A percentile compares a stretch with the other conserved stretches of the same genome.
These are phyloP conservation scores for Papilio machaon DNA, from an alignment of 1,140 invertebrate species.

Conservation along the genomic window DNA sequence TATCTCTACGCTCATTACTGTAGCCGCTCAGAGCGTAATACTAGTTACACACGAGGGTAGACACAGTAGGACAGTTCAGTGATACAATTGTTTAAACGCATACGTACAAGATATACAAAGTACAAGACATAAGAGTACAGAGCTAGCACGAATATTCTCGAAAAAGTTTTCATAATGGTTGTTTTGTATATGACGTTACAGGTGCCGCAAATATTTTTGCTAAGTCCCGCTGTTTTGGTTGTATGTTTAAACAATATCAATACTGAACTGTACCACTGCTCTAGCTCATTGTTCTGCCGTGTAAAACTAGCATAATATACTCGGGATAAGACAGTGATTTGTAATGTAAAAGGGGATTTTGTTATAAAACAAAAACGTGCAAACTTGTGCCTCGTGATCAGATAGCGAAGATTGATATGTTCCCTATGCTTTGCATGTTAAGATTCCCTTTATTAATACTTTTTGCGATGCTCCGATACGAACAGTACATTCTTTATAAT, in stretches of 20 bases:
- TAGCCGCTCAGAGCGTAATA: constrained; percentile 12
- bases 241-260: background rate
- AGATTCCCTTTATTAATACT: constrained; percentile 14
- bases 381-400: constrained; percentile 12
- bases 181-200: no score
- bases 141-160: no score
- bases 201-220: no score
- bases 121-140: no score
- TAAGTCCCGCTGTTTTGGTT: background rate
- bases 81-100: background rate
- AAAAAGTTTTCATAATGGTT: no score
- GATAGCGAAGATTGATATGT: constrained; percentile 36
- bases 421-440: constrained; percentile 23
- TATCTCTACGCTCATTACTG: constrained; percentile 38
- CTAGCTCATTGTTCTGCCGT: background rate
- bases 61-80: background rate
- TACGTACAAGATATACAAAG: no score
- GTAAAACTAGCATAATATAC: background rate
- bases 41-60: background rate
- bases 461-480: constrained; percentile 13
- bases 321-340: constrained; percentile 38
- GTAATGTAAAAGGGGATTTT: constrained; percentile 33
- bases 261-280: background rate
- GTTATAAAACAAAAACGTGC: constrained; percentile 30
- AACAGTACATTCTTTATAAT: background rate